Evolutionary conservation across 2,113 vertebrate species (phyloP).

Genomic region (Callipepla squamata): DNA sequence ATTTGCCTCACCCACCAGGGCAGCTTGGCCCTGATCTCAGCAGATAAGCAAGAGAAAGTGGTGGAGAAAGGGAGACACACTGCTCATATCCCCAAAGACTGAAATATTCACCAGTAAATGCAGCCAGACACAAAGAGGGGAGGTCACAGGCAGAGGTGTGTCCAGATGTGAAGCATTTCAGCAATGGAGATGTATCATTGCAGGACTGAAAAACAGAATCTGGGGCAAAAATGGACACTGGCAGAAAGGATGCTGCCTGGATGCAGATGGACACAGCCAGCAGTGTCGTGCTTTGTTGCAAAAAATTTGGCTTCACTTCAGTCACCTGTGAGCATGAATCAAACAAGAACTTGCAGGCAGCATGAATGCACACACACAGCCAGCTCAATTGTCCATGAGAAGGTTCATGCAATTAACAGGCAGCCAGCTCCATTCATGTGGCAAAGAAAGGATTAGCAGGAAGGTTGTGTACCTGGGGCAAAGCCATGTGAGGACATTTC

Average conservation of each 20-base stretch:
- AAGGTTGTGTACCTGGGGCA: neutral
- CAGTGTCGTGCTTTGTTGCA: neutral
- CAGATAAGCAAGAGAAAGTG: conserved; percentile 45
- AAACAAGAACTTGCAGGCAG: neutral
- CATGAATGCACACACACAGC: neutral
- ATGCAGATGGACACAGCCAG: conserved; percentile 10
- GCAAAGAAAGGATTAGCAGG: neutral
- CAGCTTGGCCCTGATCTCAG: conserved; percentile 17
- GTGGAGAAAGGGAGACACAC: neutral
- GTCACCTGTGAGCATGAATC: conserved; percentile 27
- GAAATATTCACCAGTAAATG: conserved; percentile 3
- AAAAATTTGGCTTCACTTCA: conserved; percentile 47
- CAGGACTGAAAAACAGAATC: neutral
- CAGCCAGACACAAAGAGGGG: neutral
- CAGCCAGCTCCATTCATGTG: conserved; percentile 24
- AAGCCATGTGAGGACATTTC: neutral
- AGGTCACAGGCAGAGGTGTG: neutral
- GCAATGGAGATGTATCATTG: neutral
- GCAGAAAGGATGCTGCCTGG: neutral
- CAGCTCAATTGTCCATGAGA: conserved; percentile 57
- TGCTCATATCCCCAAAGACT: neutral
- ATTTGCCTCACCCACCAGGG: conserved; percentile 51
- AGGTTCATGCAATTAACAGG: conserved; percentile 52
- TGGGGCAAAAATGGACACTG: neutral
- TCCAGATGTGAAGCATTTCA: fast-evolving